Base-by-base conservation (phyloP, 2,888 invertebrate genomes). In the Leucania comma region DNA sequence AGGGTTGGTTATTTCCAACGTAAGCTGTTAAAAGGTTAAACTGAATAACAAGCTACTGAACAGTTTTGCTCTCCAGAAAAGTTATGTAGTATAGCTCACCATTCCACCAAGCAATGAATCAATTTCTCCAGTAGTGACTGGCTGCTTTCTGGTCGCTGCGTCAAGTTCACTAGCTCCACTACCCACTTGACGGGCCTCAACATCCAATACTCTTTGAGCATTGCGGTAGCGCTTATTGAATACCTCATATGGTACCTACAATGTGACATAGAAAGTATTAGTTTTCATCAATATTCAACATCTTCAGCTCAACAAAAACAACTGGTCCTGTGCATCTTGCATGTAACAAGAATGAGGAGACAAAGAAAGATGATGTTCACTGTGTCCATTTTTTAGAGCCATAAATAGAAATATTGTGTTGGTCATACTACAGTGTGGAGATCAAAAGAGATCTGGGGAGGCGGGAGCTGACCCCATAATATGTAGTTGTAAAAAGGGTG, bases 141-240 rank as follows among this genome's bases (percentile, higher is more conserved):
- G 83, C 32, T 87, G 87, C 65, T 96, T 96, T 79, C 97, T 97
- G 3, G 98, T 95, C 26, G 97, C 97, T 72, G 97, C 96, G 88
- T 99, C 98, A n/a, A 99, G 94, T 81, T 98, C 98, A 63, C 96
- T 96, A 0, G 98, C 97, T 0, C 97, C 97, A 77, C 97, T 97
- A 83, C 98, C 98, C 3, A 99, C 98, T 90, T 99, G 98, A 2
- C 99, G 97, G 0, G 98, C 98, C 91, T 99, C 99, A 72, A 99
- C 97, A 89, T 99, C 99, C 71, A 99, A 95, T 17, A 98, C 98
- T 87, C 99, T 99, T 93, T 99, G 99, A 3, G 99, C 98, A 58
- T 98, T 97, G 68, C 99, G 97, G 92, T 99, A 99, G 88, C 98
- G 98, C 93, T 99, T 99, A 94, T 99, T 99, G 81, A 99, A 96